Conservation (phyloP, 2,888 invertebrate species). For the Cosmia trapezina region DNA sequence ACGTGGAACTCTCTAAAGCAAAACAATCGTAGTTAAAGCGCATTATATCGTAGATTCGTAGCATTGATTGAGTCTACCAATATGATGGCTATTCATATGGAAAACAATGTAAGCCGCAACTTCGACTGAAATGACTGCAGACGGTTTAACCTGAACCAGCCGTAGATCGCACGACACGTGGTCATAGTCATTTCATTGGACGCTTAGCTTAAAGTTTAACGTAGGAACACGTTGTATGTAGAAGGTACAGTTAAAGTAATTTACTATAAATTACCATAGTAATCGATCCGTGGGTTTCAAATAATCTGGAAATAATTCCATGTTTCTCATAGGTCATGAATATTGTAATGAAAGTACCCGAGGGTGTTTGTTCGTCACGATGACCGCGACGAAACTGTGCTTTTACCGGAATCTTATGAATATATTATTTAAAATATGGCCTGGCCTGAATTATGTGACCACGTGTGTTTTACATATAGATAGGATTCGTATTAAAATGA, state of each 20-base stretch:
- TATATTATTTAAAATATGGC: conserved; percentile 79
- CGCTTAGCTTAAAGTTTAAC: not conserved
- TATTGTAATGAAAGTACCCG: conserved; percentile 76
- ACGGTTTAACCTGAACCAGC: not conserved
- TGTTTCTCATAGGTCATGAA: conserved; percentile 72
- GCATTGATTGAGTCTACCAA: conserved; percentile 1
- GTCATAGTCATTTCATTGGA: not conserved
- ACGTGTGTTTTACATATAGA: conserved; percentile 63
- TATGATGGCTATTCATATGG: not conserved
- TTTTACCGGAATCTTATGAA: conserved; percentile 80
- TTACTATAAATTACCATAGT: conserved; percentile 35
- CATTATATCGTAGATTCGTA: conserved; percentile 5
- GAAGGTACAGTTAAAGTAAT: not conserved
- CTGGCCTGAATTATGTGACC: conserved; percentile 72
- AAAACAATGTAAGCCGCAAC: conserved; percentile 16
- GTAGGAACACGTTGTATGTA: not conserved
- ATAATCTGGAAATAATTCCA: conserved; percentile 60
- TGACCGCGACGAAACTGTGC: conserved; percentile 77
- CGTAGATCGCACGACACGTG: not conserved
- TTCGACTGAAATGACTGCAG: conserved; percentile 1
- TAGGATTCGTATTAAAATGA: conserved; percentile 49
- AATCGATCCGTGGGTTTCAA: conserved; percentile 40
- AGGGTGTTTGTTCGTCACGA: conserved; percentile 75
- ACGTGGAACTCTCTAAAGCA: not conserved
- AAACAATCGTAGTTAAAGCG: not conserved